Evolutionary conservation across 2,888 invertebrate genomes (phyloP).

Genomic region (Muschampia plurimacula): DNA sequence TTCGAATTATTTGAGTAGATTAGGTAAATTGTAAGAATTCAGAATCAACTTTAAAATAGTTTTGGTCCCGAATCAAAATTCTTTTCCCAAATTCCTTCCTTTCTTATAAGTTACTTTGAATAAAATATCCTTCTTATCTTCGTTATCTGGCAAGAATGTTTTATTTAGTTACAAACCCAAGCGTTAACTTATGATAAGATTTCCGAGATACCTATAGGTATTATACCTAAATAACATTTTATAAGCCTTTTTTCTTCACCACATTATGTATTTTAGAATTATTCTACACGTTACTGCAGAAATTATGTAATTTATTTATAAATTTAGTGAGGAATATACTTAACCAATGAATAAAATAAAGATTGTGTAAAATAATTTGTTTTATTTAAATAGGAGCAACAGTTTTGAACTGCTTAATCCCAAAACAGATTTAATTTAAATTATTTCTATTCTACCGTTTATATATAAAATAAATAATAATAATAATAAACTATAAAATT

Average conservation of each 20-base stretch:
- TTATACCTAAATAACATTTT: not conserved
- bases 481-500: too few species aligned
- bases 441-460: too few species aligned
- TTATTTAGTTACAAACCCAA: not conserved
- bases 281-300: constrained; percentile 25
- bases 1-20: not conserved
- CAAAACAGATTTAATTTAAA: too few species aligned
- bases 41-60: not conserved
- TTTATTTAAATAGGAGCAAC: not conserved
- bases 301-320: constrained; percentile 25
- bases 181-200: not conserved
- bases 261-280: constrained; percentile 16
- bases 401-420: too few species aligned
- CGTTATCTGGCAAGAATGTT: not conserved
- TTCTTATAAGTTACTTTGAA: not conserved
- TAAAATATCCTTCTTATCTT: not conserved
- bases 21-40: not conserved
- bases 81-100: not conserved
- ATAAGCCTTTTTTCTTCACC: not conserved
- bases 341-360: constrained; percentile 48
- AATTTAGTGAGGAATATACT: constrained; percentile 27
- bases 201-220: not conserved
- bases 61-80: not conserved
- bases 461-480: too few species aligned
- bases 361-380: constrained; percentile 21